These are phyloP conservation scores for Nymphicus hollandicus DNA, from an alignment of 2,113 vertebrate genomes.

Conservation along the genomic window DNA sequence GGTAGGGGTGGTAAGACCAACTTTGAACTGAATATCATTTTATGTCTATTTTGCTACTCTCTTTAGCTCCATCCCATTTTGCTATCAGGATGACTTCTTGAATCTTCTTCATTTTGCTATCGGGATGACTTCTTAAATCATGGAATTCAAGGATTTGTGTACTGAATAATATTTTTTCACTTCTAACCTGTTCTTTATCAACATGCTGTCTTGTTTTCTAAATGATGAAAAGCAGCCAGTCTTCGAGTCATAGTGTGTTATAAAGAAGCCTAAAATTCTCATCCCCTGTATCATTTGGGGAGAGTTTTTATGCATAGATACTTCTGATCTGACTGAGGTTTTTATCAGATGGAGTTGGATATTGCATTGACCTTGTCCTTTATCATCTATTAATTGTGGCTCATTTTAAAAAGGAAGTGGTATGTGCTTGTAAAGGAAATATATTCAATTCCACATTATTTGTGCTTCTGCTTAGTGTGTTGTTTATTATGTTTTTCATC, in stretches of 20 bases:
- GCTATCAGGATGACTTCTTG: not conserved
- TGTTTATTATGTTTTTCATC: not conserved
- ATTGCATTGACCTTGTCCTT: not conserved
- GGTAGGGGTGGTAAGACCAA: not conserved
- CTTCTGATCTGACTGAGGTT: not conserved
- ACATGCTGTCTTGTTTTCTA: not conserved
- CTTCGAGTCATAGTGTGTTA: not conserved
- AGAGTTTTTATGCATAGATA: not conserved
- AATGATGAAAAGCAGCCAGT: not conserved
- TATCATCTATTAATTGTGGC: not conserved
- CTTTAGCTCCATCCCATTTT: not conserved
- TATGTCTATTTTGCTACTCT: not conserved
- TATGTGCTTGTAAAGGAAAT: not conserved
- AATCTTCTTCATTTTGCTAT: too few species aligned
- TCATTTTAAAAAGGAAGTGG: not conserved
- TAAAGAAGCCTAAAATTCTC: not conserved
- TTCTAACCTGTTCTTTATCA: not conserved
- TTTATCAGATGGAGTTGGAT: not conserved
- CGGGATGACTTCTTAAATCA: not conserved
- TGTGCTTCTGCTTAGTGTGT: not conserved
- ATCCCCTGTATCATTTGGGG: not conserved
- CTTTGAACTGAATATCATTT: rapidly evolving
- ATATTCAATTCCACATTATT: not conserved
- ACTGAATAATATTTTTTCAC: not conserved
- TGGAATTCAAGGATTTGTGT: not conserved